These are phyloP conservation scores for Diadema setosum DNA, from an alignment of 35 echinoderm and acorn worm species.

Conservation along the genomic window DNA sequence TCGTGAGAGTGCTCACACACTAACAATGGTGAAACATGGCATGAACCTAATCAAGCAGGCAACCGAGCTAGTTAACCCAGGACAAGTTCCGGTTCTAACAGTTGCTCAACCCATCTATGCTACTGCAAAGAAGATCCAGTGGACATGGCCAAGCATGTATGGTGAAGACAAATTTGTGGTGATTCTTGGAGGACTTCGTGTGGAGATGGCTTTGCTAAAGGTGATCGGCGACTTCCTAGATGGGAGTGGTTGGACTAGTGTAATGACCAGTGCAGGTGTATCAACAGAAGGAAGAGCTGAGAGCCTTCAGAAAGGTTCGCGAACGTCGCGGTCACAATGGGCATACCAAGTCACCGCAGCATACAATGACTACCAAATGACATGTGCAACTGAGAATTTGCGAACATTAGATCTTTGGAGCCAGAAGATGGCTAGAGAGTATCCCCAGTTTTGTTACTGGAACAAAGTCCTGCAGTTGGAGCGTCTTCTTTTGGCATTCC, in stretches of 20 bases:
- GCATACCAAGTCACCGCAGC: slow-evolving; percentile 64
- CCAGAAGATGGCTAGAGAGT: not conserved
- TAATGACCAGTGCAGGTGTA: slow-evolving; percentile 10
- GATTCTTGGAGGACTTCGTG: slow-evolving; percentile 44
- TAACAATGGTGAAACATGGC: slow-evolving; percentile 47
- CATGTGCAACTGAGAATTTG: not conserved
- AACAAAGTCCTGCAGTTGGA: slow-evolving; percentile 22
- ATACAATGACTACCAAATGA: not conserved
- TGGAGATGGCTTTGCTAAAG: slow-evolving; percentile 40
- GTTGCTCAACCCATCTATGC: slow-evolving; percentile 52
- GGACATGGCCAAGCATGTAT: not conserved
- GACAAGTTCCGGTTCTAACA: slow-evolving; percentile 25
- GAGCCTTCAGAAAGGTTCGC: slow-evolving; percentile 5
- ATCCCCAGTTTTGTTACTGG: slow-evolving; percentile 42
- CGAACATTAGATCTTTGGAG: slow-evolving; percentile 34
- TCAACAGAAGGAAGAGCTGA: slow-evolving; percentile 33
- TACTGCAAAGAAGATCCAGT: slow-evolving; percentile 24
- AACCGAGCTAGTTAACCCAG: slow-evolving; percentile 30
- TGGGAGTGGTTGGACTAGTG: slow-evolving; percentile 30
- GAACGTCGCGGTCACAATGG: slow-evolving; percentile 14
- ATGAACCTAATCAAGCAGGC: slow-evolving; percentile 42
- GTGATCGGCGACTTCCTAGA: slow-evolving; percentile 35
- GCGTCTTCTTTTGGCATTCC: slow-evolving; percentile 14
- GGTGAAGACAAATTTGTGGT: slow-evolving; percentile 56
- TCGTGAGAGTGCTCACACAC: slow-evolving; percentile 1